Evolutionary conservation across 2,888 invertebrate species (phyloP), one percentile per base, ranked within the genome.

Genomic region (Lasioglossum calceatum): DNA sequence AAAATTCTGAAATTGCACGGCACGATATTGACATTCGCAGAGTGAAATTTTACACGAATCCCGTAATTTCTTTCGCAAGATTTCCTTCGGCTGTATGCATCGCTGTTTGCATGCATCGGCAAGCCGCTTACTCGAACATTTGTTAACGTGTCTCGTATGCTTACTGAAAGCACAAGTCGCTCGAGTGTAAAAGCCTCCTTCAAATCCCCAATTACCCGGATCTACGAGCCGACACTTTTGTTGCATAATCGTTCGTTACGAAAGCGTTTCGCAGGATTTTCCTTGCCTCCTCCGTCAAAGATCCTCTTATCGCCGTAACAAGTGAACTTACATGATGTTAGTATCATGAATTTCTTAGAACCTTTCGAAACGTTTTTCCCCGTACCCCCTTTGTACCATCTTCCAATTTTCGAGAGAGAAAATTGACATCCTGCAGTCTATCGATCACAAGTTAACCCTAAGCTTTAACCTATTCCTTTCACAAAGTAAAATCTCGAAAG

Each of bases 131-230:
- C 72, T 77, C 75, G 64, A 79, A 77, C 84, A 76, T 89, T 86
- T 86, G 81, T 85, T 72, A 84, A 83, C 85, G 79, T 77, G 77
- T 77, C 86, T 76, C 71, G 84, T 71, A 77, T 85, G 83, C 82
- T 83, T 84, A 77, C 79, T 77, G 74, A 50, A 80, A 47, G 61
- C 77, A 64, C 70, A 82, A 89, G 79, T 81, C 75, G 72, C 76
- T 82, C 74, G 58, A 85, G 82, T 83, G 77, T 79, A 79, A 88
- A 90, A 88, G 83, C 85, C 82, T 16, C 71, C 78, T 83, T 86
- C 77, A 91, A 89, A 85, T 82, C 87, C 84, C 91, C 91, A 91
- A 92, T 92, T 91, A 92, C 79, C 82, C 81, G 80, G 78, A 89
- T 88, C 81, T 72, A 67, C 54, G 80, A 81, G 75, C 64, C 54